Base-by-base conservation (phyloP, 2,888 invertebrate genomes). In the Noctua janthina region DNA sequence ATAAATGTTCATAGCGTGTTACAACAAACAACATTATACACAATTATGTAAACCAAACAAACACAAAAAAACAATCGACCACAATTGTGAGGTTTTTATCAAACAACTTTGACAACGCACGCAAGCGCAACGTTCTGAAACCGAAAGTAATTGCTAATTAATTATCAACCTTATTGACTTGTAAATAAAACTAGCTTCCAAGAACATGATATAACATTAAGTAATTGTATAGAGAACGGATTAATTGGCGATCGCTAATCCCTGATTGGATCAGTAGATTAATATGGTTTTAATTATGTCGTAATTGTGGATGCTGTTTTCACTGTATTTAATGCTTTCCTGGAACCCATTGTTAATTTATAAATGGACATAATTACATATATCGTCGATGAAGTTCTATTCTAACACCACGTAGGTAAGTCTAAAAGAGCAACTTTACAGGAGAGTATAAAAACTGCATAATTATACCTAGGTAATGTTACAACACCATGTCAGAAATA, bases 71-170 rank as follows among this genome's bases (percentile, higher is more conserved):
- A 75, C 74, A 84, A 79, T 69, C 67, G 69, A 78, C 75, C 80
- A 71, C 79, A 81, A 68, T 67, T 11, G 74, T 54, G 49, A 51
- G 74, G 39, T 85, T 89, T 89, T 89, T 83, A 83, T 75, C 81
- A 69, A 79, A 73, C 87, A 76, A 76, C 59, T 87, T 78, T 83
- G 86, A 78, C 86, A 79, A 77, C 29, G 51, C 90, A 90, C 90
- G 90, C 90, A 79, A 90, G 90, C 90, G 90, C 90, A 79, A 90
- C 82, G 54, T 70, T 78, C 69, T 81, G 76, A 89, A 90, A 87
- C 86, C 73, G 89, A 90, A 89, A 90, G 90, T 87, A 72, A 81
- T 68, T 74, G 81, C 72, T 75, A 81, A 76, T 82, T n/a, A 62
- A 89, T 85, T 88, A n/a, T 81, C 64, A 75, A 79, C 80, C 85